These are phyloP conservation scores for Cerastoderma edule DNA, from an alignment of 2,888 invertebrate genomes.

Conservation along the genomic window DNA sequence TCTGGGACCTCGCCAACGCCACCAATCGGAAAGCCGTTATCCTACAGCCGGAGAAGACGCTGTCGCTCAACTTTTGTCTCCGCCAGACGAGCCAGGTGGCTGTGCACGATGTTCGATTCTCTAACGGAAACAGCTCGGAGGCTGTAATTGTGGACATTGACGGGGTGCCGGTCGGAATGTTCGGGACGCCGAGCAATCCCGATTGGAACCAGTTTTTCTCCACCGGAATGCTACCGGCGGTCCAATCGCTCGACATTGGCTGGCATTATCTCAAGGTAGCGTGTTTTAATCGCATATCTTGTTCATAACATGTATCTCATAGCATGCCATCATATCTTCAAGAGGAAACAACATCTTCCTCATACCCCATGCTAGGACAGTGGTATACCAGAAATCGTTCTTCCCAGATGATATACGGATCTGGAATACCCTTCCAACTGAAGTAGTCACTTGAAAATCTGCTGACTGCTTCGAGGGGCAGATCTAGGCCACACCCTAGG, in stretches of 20 bases:
- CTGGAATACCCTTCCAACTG: too few species aligned
- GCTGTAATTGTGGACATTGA: constrained; percentile 61
- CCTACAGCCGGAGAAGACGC: constrained; percentile 45
- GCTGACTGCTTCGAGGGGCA: too few species aligned
- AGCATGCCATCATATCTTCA: not conserved
- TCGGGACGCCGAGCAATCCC: constrained; percentile 39
- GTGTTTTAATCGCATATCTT: not conserved
- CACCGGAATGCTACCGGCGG: constrained; percentile 55
- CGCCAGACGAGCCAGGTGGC: constrained; percentile 45
- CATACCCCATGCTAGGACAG: too few species aligned
- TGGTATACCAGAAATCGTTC: too few species aligned
- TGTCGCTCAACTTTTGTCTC: constrained; percentile 65
- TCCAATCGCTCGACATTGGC: constrained; percentile 49
- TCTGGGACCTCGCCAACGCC: constrained; percentile 57
- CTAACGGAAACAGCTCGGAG: constrained; percentile 63
- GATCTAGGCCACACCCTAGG: too few species aligned
- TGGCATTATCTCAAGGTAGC: constrained; percentile 57
- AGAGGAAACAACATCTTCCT: too few species aligned
- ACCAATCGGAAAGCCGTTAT: constrained; percentile 62
- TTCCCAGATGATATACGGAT: too few species aligned
- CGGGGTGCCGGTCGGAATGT: constrained; percentile 54
- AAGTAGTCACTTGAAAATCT: too few species aligned
- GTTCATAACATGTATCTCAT: not conserved
- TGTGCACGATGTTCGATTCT: constrained; percentile 61
- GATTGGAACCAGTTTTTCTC: constrained; percentile 58